Conservation (phyloP, 1,140 invertebrate genomes). For the Aporrectodea caliginosa region DNA sequence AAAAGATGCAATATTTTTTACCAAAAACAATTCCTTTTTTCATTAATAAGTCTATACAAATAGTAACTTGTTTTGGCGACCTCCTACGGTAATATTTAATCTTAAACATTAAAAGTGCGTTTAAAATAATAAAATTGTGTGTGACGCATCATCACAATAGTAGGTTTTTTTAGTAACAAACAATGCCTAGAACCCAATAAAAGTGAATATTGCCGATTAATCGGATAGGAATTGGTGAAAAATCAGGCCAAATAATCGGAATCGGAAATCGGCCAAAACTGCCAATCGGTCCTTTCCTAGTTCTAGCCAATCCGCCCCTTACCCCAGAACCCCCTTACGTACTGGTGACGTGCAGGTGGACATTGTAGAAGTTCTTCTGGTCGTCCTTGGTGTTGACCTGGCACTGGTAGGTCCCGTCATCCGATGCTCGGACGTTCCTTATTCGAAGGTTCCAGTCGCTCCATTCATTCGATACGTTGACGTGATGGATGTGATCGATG, state of each 20-base stretch:
- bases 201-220: background rate
- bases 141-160: too few species aligned
- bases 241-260: background rate
- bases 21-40: too few species aligned
- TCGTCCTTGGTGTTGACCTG: background rate
- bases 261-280: background rate
- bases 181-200: background rate
- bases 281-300: too few species aligned
- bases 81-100: too few species aligned
- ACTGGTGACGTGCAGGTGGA: background rate
- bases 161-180: too few species aligned
- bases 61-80: too few species aligned
- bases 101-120: too few species aligned
- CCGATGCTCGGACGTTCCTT: background rate
- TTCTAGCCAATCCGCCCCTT: too few species aligned
- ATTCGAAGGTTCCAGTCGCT: background rate
- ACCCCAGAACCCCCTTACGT: background rate
- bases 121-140: too few species aligned
- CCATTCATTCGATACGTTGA: background rate
- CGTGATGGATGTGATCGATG: constrained; percentile 21
- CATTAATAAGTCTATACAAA: too few species aligned
- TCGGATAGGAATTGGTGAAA: background rate
- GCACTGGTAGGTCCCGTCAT: background rate
- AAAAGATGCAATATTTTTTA: too few species aligned
- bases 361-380: background rate